Conservation (phyloP, 2,797 vertebrate genomes). For the Ciconia nigra region DNA sequence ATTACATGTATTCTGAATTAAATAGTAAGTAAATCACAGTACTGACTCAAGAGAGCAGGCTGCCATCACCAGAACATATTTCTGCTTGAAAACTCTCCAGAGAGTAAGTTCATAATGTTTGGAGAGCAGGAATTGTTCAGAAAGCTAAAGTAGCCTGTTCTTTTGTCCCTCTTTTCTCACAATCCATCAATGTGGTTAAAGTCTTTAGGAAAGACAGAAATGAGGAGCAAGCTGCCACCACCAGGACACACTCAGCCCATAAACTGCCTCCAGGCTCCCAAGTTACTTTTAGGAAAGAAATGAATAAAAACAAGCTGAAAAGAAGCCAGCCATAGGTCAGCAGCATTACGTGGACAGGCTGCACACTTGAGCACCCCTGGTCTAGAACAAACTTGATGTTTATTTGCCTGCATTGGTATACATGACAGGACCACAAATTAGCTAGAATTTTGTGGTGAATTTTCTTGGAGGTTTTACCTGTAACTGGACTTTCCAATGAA, state of each 20-base stretch:
- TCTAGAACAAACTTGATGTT: not conserved
- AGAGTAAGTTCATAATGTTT: not conserved
- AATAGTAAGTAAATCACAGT: not conserved
- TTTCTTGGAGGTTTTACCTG: not conserved
- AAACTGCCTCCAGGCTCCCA: not conserved
- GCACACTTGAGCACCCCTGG: not conserved
- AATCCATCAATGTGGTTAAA: not conserved
- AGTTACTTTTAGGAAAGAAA: not conserved
- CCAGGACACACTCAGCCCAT: not conserved
- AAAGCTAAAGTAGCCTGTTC: not conserved
- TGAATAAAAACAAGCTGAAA: not conserved
- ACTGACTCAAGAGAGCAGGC: not conserved
- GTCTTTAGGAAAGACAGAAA: not conserved
- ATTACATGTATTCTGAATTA: not conserved
- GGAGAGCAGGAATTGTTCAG: not conserved
- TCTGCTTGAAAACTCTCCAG: not conserved
- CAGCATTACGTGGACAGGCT: not conserved
- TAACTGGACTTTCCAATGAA: not conserved
- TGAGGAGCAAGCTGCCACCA: not conserved
- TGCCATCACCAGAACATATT: not conserved
- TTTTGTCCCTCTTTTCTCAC: not conserved
- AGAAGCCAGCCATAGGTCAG: not conserved
- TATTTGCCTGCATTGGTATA: not conserved
- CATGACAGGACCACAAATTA: not conserved
- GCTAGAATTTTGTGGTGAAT: not conserved